Percentiles rank a stretch among this genome's conserved stretches.
phyloP scores from a whole-genome alignment of 2,113 vertebrate species.

The Muntiacus muntjak region DNA sequence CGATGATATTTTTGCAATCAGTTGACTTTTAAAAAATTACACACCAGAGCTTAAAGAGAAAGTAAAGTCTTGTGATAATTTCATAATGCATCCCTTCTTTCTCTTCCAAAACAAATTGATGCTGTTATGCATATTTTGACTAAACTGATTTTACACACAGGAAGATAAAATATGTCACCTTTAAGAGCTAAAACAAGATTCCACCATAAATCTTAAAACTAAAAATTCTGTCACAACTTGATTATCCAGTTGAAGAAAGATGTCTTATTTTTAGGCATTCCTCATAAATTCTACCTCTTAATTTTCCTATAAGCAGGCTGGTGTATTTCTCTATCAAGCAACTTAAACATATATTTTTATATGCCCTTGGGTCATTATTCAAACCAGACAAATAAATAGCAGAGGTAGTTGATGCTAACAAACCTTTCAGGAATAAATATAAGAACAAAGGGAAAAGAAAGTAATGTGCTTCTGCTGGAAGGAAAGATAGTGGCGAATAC shows the following conservation, averaged over 20 bases:
- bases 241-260: not conserved
- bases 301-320: slow-evolving; percentile 49
- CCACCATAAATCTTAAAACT: not conserved
- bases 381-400: slow-evolving; percentile 73
- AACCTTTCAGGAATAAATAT: slow-evolving; percentile 73
- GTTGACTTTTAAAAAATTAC: not conserved
- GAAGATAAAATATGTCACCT: not conserved
- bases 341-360: slow-evolving; percentile 48
- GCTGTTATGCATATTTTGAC: not conserved
- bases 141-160: not conserved
- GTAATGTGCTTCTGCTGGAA: slow-evolving; percentile 74
- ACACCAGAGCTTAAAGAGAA: not conserved
- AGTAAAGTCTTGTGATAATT: not conserved
- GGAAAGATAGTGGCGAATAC: slow-evolving; percentile 76
- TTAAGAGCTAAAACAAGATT: not conserved
- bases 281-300: slow-evolving; percentile 27
- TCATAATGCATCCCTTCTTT: not conserved
- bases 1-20: not conserved
- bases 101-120: not conserved
- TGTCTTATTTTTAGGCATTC: slow-evolving; percentile 9
- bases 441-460: slow-evolving; percentile 75
- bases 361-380: slow-evolving; percentile 52
- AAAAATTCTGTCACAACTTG: slow-evolving; percentile 22
- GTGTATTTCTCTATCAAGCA: not conserved
- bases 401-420: slow-evolving; percentile 68